Percentiles rank a stretch among this genome's conserved stretches.
Conservation (phyloP, 2,888 invertebrate genomes). For the Pollenia amentaria region DNA sequence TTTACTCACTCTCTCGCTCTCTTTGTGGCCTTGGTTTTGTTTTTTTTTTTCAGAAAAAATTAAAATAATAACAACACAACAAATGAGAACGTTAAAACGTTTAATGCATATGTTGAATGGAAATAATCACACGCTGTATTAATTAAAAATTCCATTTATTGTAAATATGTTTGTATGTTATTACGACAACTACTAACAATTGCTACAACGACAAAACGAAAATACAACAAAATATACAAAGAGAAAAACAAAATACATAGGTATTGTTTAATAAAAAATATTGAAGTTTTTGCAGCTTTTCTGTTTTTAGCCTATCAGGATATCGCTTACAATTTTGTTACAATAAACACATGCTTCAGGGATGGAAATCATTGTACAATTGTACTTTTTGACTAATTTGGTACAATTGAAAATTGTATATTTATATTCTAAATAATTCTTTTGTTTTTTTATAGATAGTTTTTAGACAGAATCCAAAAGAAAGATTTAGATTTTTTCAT, state of each 20-base stretch:
- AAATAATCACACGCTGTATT: conserved; percentile 69
- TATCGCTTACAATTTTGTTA: conserved; percentile 54
- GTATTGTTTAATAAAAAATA: conserved; percentile 37
- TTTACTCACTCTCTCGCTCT: neutral
- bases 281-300: conserved; percentile 10
- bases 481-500: too few species aligned
- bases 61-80: conserved; percentile 20
- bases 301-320: conserved; percentile 11
- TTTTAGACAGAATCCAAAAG: too few species aligned
- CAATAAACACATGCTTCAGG: conserved; percentile 9
- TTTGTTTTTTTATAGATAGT: too few species aligned
- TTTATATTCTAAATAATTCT: too few species aligned
- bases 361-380: neutral
- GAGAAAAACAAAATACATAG: conserved; percentile 1
- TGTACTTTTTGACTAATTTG: neutral
- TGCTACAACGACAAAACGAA: conserved; percentile 27
- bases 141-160: conserved; percentile 73
- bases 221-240: conserved; percentile 7
- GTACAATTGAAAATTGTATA: too few species aligned
- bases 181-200: conserved; percentile 42
- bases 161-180: conserved; percentile 50
- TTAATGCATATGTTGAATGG: conserved; percentile 71
- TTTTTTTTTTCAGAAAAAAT: neutral
- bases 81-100: conserved; percentile 52
- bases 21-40: neutral